phyloP scores from a whole-genome alignment of 2,113 vertebrate species.

The Cyphomyrus discorhynchus region DNA sequence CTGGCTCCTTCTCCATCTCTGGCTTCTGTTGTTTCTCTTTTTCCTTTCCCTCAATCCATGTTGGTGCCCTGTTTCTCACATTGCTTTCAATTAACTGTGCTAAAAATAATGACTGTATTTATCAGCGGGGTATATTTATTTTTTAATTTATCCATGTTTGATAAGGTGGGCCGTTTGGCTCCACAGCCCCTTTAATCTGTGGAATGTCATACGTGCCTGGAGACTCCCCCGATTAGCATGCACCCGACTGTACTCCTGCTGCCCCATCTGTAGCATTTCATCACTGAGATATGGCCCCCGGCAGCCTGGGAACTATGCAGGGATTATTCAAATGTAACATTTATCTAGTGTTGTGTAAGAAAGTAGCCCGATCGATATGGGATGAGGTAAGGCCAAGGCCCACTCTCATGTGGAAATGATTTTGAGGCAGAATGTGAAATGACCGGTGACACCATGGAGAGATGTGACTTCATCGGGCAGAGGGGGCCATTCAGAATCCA shows the following conservation, averaged over 20 bases:
- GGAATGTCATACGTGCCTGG: not conserved
- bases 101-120: not conserved
- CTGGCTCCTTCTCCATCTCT: not conserved
- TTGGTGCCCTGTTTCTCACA: not conserved
- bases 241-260: not conserved
- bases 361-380: conserved; percentile 26
- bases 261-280: not conserved
- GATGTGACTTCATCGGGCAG: not conserved
- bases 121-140: not conserved
- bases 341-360: conserved; percentile 30
- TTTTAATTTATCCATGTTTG: not conserved
- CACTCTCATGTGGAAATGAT: not conserved
- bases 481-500: not conserved
- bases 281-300: not conserved
- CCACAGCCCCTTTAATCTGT: not conserved
- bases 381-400: conserved; percentile 18
- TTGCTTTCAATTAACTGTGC: not conserved
- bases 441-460: not conserved
- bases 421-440: not conserved
- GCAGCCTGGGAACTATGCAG: conserved; percentile 5
- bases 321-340: conserved; percentile 45
- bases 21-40: not conserved
- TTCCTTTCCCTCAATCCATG: not conserved
- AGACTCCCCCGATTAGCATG: not conserved
- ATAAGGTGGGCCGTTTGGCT: not conserved